Evolutionary conservation across 2,113 vertebrate species (phyloP).

Genomic region (Amphilophus citrinellus): DNA sequence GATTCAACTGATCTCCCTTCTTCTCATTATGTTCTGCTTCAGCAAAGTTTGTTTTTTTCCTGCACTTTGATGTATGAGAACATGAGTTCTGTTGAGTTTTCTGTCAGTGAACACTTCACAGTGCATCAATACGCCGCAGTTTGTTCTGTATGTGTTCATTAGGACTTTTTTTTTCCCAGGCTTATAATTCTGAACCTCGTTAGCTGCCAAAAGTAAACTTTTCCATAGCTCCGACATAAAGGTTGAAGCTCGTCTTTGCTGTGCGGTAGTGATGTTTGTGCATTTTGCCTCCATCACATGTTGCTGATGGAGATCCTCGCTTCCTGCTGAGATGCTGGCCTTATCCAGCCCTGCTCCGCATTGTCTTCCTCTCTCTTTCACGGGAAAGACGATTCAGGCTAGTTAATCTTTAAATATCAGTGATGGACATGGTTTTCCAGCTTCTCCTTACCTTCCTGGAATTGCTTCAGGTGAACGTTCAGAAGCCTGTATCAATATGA

Average conservation of each 20-base stretch:
- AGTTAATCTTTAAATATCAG: conserved; percentile 26
- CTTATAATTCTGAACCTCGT: conserved; percentile 8
- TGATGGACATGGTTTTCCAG: not conserved
- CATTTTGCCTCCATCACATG: not conserved
- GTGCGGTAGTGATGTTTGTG: not conserved
- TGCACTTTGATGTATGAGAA: conserved; percentile 19
- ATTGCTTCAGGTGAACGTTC: conserved; percentile 5
- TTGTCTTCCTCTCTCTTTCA: not conserved
- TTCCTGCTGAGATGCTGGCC: conserved; percentile 6
- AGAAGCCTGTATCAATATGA: not conserved
- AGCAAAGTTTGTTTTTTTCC: not conserved
- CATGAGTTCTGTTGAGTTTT: conserved; percentile 3
- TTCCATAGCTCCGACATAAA: conserved; percentile 22
- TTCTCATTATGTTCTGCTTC: not conserved
- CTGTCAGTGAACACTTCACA: conserved; percentile 31
- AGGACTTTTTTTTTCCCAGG: not conserved
- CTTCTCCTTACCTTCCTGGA: not conserved
- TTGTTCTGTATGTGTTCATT: conserved; percentile 41
- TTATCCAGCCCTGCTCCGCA: not conserved
- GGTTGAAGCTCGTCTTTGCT: not conserved
- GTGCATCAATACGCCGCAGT: not conserved
- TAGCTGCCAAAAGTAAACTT: conserved; percentile 33
- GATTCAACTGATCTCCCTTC: not conserved
- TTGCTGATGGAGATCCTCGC: not conserved
- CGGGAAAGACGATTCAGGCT: not conserved